phyloP scores from a whole-genome alignment of 2,113 vertebrate species.

The Procavia capensis region DNA sequence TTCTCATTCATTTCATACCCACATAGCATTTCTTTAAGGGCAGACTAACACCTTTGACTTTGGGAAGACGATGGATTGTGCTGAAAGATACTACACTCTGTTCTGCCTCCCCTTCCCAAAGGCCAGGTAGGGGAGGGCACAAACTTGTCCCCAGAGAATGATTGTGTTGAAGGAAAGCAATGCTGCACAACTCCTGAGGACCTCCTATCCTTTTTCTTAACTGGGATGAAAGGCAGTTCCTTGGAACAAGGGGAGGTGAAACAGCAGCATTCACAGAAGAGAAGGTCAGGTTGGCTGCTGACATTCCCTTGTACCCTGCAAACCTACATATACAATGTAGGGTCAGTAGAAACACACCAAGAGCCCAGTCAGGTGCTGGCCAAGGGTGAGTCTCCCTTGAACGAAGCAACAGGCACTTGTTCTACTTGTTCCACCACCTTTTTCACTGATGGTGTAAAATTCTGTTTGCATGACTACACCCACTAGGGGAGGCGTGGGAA shows the following conservation, averaged over 20 bases:
- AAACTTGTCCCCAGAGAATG: background rate
- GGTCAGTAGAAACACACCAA: background rate
- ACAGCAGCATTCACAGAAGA: background rate
- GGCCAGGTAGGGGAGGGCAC: background rate
- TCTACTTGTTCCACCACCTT: background rate
- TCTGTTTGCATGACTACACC: background rate
- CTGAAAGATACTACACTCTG: background rate
- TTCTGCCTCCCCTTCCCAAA: background rate
- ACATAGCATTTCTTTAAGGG: background rate
- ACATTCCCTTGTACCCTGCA: background rate
- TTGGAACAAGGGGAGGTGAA: background rate
- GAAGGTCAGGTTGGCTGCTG: background rate
- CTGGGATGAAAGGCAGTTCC: background rate
- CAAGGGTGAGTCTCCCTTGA: background rate
- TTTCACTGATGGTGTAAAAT: background rate
- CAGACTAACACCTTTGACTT: background rate
- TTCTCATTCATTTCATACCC: background rate
- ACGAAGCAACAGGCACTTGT: background rate
- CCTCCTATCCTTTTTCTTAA: background rate
- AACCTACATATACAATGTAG: background rate
- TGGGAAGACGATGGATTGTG: background rate
- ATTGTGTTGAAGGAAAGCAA: background rate
- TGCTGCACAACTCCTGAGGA: background rate
- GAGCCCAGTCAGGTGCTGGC: background rate
- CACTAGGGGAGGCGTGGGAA: background rate